Evolutionary conservation across 2,888 invertebrate genomes (phyloP).

Genomic region (Smittia sp.): DNA sequence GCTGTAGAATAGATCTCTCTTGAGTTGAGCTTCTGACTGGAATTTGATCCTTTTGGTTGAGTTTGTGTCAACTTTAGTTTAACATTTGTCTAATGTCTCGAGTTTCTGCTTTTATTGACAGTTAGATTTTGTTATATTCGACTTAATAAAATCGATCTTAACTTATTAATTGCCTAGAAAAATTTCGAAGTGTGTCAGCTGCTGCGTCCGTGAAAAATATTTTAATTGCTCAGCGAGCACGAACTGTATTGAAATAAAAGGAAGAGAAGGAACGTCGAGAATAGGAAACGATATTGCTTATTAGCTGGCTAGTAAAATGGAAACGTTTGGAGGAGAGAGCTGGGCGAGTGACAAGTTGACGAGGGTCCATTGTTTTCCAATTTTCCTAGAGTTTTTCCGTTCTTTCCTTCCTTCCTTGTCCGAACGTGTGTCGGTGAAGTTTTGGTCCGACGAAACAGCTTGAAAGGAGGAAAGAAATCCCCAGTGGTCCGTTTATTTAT

Average conservation of each 20-base stretch:
- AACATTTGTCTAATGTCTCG: no score
- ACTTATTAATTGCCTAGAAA: slow-evolving; percentile 34
- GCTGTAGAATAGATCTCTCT: no score
- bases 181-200: neutral
- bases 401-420: neutral
- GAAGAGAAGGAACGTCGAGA: neutral
- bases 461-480: neutral
- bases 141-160: slow-evolving; percentile 27
- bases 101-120: no score
- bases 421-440: neutral
- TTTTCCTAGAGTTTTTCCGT: neutral
- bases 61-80: no score
- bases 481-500: neutral
- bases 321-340: neutral
- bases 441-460: neutral
- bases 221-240: neutral
- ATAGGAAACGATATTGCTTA: slow-evolving; percentile 1
- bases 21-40: no score
- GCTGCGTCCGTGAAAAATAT: neutral
- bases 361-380: slow-evolving; percentile 25
- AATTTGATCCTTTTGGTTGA: no score
- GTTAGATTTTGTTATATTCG: no score
- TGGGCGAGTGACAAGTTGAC: slow-evolving; percentile 10
- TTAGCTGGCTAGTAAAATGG: neutral
- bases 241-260: neutral